A percentile compares a stretch with the other conserved stretches of the same genome.
Evolutionary conservation across 2,888 invertebrate species (phyloP).

Genomic region (Asteroscopus sphinx): DNA sequence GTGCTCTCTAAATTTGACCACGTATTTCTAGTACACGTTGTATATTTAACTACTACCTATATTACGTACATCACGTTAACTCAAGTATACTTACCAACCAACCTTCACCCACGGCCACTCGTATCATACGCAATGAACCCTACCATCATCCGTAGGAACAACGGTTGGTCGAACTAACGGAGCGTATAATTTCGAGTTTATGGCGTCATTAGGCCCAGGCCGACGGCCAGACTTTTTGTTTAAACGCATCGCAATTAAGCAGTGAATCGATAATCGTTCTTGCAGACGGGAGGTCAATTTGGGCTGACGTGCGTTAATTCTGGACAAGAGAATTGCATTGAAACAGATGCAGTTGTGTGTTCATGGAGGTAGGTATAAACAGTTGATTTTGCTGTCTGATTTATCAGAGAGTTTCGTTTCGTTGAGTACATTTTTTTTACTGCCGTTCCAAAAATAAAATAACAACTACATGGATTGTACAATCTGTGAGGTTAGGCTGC

Average conservation of each 20-base stretch:
- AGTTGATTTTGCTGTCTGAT: no score
- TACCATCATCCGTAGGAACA: slow-evolving; percentile 62
- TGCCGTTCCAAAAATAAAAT: no score
- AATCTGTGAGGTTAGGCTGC: no score
- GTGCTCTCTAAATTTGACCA: no score
- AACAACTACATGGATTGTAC: no score
- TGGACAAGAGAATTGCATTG: slow-evolving; percentile 49
- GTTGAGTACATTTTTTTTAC: no score
- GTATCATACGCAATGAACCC: slow-evolving; percentile 65
- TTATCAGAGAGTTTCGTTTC: no score
- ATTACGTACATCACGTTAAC: no score
- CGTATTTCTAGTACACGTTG: no score
- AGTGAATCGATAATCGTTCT: slow-evolving; percentile 84
- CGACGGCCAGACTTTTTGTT: slow-evolving; percentile 77
- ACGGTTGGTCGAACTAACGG: slow-evolving; percentile 76
- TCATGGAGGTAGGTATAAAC: neutral
- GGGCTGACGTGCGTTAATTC: slow-evolving; percentile 53
- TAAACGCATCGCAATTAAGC: slow-evolving; percentile 81
- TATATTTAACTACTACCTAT: no score
- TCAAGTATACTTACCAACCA: slow-evolving; percentile 14
- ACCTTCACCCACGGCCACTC: slow-evolving; percentile 32
- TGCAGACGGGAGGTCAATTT: slow-evolving; percentile 67
- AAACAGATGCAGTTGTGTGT: slow-evolving; percentile 16
- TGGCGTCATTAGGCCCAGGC: slow-evolving; percentile 82
- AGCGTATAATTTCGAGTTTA: slow-evolving; percentile 85